Evolutionary conservation across 2,113 vertebrate genomes (phyloP).

Genomic region (Peromyscus maniculatus): DNA sequence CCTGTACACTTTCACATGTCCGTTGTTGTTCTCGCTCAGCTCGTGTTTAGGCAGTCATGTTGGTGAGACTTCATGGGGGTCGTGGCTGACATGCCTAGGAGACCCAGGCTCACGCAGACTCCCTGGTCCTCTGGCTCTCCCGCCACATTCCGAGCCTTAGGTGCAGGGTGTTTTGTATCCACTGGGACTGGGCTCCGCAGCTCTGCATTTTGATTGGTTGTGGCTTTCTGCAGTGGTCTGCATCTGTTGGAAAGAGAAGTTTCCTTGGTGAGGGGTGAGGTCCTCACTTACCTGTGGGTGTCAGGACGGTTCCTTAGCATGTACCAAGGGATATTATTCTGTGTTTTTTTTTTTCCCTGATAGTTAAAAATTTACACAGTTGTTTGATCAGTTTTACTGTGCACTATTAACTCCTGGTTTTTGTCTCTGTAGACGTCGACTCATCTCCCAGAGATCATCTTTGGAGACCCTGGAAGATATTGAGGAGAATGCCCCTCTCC

Average conservation of each 20-base stretch:
- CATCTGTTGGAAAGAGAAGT: background rate
- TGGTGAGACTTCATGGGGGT: background rate
- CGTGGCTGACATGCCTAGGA: background rate
- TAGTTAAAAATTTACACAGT: background rate
- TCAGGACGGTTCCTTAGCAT: background rate
- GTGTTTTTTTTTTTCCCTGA: background rate
- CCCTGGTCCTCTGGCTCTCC: background rate
- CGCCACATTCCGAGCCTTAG: background rate
- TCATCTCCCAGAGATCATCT: slow-evolving; percentile 98
- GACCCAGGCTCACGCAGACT: background rate
- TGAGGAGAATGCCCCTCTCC: slow-evolving; percentile 97
- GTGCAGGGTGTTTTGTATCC: background rate
- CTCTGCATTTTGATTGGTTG: background rate
- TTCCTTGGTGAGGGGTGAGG: background rate
- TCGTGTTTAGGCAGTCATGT: background rate
- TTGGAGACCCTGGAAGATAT: slow-evolving; percentile 99
- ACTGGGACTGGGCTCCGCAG: background rate
- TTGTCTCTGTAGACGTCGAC: slow-evolving; percentile 90
- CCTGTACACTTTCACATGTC: background rate
- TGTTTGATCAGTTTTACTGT: background rate
- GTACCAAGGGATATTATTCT: background rate
- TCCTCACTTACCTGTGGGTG: no score
- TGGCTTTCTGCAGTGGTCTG: background rate
- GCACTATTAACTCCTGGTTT: background rate
- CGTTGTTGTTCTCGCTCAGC: background rate